These are phyloP conservation scores for Lipotes vexillifer DNA, from an alignment of 2,113 vertebrate genomes.

Conservation along the genomic window DNA sequence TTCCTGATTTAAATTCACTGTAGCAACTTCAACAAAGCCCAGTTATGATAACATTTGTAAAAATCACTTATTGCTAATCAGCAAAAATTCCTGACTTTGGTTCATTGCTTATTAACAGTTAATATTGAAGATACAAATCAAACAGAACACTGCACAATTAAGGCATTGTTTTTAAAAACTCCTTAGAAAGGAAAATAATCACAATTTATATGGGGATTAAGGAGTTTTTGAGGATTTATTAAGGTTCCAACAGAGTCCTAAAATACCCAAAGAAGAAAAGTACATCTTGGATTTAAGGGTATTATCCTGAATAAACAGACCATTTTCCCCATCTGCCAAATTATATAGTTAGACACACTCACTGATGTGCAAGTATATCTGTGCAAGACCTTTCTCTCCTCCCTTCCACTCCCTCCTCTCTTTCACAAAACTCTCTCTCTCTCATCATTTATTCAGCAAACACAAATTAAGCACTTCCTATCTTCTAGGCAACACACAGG, in stretches of 20 bases:
- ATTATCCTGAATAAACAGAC: background rate
- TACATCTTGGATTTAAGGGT: background rate
- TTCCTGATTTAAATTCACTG: slow-evolving; percentile 42
- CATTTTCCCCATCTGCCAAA: background rate
- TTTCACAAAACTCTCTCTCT: background rate
- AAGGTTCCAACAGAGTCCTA: background rate
- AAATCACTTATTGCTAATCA: slow-evolving; percentile 2
- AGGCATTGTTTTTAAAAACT: background rate
- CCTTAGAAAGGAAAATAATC: background rate
- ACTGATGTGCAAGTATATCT: background rate
- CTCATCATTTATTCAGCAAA: background rate
- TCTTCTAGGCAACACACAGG: background rate
- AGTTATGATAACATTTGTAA: slow-evolving; percentile 1
- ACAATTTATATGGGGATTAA: background rate
- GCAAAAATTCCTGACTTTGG: background rate
- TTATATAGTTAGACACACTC: background rate
- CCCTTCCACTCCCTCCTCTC: background rate
- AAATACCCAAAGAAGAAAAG: background rate
- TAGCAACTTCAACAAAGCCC: background rate
- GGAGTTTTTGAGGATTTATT: background rate
- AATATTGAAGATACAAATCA: background rate
- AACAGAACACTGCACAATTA: background rate
- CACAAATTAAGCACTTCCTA: background rate
- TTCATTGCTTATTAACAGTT: background rate
- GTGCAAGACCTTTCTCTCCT: background rate